Percentiles rank a stretch among this genome's conserved stretches.
These are phyloP conservation scores for Anas bahamensis DNA, from an alignment of 2,797 vertebrate species.

Conservation along the genomic window DNA sequence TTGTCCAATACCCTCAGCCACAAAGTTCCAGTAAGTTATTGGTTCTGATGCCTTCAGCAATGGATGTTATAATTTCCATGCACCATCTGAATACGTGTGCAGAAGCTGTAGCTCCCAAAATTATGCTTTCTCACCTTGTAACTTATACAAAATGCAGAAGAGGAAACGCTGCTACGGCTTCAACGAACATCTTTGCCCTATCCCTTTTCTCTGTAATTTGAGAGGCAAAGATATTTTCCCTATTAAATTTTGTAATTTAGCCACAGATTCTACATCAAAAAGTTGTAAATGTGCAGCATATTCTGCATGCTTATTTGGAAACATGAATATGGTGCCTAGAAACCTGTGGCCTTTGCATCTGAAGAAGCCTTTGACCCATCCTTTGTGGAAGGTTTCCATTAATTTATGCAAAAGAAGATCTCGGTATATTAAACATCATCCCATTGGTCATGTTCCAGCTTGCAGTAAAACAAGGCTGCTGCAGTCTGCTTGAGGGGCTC, in stretches of 20 bases:
- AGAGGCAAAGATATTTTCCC: background rate
- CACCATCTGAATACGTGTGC: background rate
- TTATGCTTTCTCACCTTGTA: background rate
- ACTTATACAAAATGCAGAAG: background rate
- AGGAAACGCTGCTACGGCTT: background rate
- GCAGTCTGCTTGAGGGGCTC: background rate
- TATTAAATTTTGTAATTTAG: background rate
- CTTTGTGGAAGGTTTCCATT: background rate
- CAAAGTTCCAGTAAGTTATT: background rate
- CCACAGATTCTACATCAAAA: background rate
- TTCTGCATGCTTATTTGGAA: background rate
- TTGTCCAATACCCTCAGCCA: background rate
- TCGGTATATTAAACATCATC: background rate
- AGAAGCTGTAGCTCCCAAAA: background rate
- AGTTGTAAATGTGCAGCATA: rapidly evolving
- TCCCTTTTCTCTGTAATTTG: background rate
- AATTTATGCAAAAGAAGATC: background rate
- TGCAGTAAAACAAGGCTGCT: background rate
- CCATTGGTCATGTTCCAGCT: background rate
- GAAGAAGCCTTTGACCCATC: background rate
- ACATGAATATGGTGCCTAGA: background rate
- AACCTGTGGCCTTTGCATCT: background rate
- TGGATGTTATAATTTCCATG: background rate
- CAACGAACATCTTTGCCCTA: background rate
- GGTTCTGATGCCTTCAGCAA: background rate